These are phyloP conservation scores for Silurus glanis DNA, from an alignment of 2,113 vertebrate genomes.

Conservation along the genomic window DNA sequence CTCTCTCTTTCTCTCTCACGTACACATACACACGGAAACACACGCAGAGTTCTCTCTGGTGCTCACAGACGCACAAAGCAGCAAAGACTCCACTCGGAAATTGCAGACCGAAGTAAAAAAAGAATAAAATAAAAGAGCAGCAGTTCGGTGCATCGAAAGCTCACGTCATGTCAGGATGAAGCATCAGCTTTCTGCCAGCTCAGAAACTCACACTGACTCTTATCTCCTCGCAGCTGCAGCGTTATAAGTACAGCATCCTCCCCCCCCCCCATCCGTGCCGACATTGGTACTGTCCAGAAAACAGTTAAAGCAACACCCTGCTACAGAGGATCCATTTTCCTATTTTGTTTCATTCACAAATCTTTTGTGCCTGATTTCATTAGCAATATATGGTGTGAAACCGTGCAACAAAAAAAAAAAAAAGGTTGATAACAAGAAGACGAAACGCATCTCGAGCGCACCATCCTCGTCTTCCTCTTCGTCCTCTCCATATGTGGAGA, in stretches of 20 bases:
- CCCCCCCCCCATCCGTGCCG: not conserved
- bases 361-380: not conserved
- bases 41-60: not conserved
- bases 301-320: slow-evolving; percentile 39
- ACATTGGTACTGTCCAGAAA: slow-evolving; percentile 57
- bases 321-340: not conserved
- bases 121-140: not conserved
- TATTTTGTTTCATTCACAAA: not conserved
- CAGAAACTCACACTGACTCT: not conserved
- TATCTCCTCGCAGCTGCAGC: slow-evolving; percentile 3
- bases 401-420: not conserved
- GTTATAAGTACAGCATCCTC: not conserved
- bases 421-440: not conserved
- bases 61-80: slow-evolving; percentile 11
- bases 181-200: not conserved
- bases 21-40: not conserved
- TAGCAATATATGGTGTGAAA: not conserved
- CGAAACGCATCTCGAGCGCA: not conserved
- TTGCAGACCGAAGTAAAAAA: not conserved
- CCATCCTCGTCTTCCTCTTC: too few species aligned
- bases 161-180: slow-evolving; percentile 3
- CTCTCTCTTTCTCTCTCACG: not conserved
- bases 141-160: not conserved
- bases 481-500: too few species aligned
- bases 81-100: not conserved